A percentile compares a stretch with the other conserved stretches of the same genome.
These are phyloP conservation scores for Hippopotamyrus pictus DNA, from an alignment of 2,797 vertebrate species.

Conservation along the genomic window DNA sequence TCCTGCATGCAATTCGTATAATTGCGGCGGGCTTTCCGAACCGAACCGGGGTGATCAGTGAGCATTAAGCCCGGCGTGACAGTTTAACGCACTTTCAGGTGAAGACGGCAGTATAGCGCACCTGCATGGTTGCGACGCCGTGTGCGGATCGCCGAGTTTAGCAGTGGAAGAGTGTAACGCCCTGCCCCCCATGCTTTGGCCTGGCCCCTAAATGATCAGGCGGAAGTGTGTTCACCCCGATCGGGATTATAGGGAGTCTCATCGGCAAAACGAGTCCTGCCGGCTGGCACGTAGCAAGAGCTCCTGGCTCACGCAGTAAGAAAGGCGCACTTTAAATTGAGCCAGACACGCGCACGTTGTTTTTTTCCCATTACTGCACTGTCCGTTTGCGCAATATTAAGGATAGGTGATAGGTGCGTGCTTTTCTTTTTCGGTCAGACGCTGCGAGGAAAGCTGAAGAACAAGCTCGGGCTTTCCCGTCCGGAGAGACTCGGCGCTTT, in stretches of 20 bases:
- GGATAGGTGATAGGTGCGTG: background rate
- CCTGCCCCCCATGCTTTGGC: conserved; percentile 34
- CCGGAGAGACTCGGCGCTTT: conserved; percentile 12
- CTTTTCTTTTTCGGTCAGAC: conserved; percentile 8
- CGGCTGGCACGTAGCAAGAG: conserved; percentile 25
- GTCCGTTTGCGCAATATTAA: background rate
- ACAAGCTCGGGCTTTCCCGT: conserved; percentile 22
- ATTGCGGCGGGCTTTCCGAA: background rate
- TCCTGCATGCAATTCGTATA: background rate
- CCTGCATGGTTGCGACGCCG: conserved; percentile 12
- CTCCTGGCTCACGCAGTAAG: conserved; percentile 14
- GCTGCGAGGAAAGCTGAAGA: conserved; percentile 25
- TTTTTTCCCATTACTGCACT: background rate
- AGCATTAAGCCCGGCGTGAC: background rate
- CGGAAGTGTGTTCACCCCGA: conserved; percentile 69
- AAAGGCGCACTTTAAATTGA: conserved; percentile 1
- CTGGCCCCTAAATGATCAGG: conserved; percentile 50
- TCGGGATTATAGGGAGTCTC: conserved; percentile 65
- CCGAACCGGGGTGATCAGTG: background rate
- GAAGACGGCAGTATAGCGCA: background rate
- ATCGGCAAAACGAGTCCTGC: conserved; percentile 50
- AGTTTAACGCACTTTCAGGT: background rate
- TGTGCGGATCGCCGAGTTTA: conserved; percentile 20
- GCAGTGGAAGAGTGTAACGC: background rate
- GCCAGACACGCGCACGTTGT: conserved; percentile 15